Evolutionary conservation across 2,113 vertebrate species (phyloP).

Genomic region (Raja brachyura): DNA sequence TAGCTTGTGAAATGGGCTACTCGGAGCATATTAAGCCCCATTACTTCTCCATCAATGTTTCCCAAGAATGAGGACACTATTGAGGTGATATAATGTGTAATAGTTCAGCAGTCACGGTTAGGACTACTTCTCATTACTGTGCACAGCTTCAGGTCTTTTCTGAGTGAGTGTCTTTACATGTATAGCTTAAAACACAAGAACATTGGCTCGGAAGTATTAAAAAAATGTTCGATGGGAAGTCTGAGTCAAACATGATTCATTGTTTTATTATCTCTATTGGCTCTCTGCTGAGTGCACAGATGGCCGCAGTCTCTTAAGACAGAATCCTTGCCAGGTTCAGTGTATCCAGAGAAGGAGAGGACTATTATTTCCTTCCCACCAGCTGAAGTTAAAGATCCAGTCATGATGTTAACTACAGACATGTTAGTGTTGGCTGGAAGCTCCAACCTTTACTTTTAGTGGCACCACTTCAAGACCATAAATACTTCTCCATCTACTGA

Average conservation of each 20-base stretch:
- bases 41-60: not conserved
- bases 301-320: not conserved
- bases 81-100: not conserved
- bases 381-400: slow-evolving; percentile 21
- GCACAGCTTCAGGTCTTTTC: not conserved
- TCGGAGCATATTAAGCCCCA: not conserved
- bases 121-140: not conserved
- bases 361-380: slow-evolving; percentile 15
- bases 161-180: not conserved
- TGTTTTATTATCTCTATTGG: not conserved
- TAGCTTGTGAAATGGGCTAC: not conserved
- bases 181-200: not conserved
- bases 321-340: not conserved
- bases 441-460: slow-evolving; percentile 3
- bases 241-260: slow-evolving; percentile 24
- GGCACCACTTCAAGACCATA: slow-evolving; percentile 28
- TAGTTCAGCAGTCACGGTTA: not conserved
- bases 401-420: slow-evolving; percentile 31
- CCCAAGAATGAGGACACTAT: not conserved
- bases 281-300: not conserved
- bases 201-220: not conserved
- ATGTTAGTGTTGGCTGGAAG: slow-evolving; percentile 8
- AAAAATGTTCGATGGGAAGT: not conserved
- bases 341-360: not conserved
- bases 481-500: slow-evolving; percentile 31